Conservation (phyloP, 2,113 vertebrate species). For the Mormyrus iriodes region DNA sequence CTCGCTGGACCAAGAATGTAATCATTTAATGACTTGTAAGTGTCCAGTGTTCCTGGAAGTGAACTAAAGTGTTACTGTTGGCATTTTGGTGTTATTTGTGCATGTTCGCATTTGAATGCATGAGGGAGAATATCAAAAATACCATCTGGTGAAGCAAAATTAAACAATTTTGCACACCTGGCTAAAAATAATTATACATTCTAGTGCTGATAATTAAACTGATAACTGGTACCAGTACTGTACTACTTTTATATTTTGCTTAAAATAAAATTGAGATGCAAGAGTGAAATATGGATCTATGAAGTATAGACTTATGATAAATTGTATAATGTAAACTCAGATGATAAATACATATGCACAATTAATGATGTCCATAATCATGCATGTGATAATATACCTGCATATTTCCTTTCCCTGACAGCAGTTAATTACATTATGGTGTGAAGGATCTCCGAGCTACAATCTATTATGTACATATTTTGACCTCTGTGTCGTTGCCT, state of each 20-base stretch:
- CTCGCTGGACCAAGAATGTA: slow-evolving; percentile 22
- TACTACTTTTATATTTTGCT: neutral
- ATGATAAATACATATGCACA: neutral
- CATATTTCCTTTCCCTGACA: neutral
- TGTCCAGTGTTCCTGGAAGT: neutral
- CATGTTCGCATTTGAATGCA: neutral
- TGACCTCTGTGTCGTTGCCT: neutral
- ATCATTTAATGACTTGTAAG: slow-evolving; percentile 14
- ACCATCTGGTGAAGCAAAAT: neutral
- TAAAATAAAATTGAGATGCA: neutral
- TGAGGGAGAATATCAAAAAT: neutral
- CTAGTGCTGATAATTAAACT: neutral
- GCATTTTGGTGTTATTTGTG: neutral
- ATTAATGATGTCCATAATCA: neutral
- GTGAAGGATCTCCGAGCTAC: neutral
- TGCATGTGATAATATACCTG: neutral
- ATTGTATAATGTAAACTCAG: neutral
- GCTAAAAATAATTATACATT: neutral
- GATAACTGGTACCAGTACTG: neutral
- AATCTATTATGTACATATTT: neutral
- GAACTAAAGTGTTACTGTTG: neutral
- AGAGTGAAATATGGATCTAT: neutral
- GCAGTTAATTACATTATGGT: neutral
- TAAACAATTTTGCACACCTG: neutral
- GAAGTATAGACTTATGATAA: neutral